These are phyloP conservation scores for Drosophila recens DNA, from an alignment of 2,888 invertebrate genomes.

Conservation along the genomic window DNA sequence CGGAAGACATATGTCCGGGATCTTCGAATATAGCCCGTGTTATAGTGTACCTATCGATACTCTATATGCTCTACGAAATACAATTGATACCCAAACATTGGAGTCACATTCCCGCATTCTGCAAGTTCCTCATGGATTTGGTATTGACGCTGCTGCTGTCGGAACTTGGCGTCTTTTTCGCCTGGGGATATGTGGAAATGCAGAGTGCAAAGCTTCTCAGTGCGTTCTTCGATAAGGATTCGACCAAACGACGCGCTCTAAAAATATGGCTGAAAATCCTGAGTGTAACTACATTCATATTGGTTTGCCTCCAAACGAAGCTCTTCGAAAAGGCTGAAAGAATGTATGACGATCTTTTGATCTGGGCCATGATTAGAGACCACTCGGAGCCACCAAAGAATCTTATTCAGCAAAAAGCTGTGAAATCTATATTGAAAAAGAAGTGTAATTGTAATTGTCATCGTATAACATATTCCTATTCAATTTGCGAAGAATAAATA, in stretches of 20 bases:
- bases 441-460: too few species aligned
- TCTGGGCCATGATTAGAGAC: too few species aligned
- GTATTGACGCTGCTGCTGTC: not conserved
- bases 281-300: not conserved
- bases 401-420: too few species aligned
- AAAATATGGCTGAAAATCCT: not conserved
- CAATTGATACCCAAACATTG: not conserved
- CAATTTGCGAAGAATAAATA: too few species aligned
- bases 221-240: not conserved
- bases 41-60: not conserved
- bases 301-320: not conserved
- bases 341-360: not conserved
- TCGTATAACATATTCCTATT: too few species aligned
- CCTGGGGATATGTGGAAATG: not conserved
- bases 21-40: not conserved
- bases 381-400: not conserved
- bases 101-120: not conserved
- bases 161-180: not conserved
- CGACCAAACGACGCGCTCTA: not conserved
- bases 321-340: not conserved
- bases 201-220: not conserved
- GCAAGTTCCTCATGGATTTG: not conserved
- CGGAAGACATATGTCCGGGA: not conserved
- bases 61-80: not conserved
- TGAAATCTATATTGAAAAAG: too few species aligned